Percentiles rank a stretch among this genome's conserved stretches.
phyloP scores from a whole-genome alignment of 2,888 invertebrate species.

The Auanema freiburgensis region DNA sequence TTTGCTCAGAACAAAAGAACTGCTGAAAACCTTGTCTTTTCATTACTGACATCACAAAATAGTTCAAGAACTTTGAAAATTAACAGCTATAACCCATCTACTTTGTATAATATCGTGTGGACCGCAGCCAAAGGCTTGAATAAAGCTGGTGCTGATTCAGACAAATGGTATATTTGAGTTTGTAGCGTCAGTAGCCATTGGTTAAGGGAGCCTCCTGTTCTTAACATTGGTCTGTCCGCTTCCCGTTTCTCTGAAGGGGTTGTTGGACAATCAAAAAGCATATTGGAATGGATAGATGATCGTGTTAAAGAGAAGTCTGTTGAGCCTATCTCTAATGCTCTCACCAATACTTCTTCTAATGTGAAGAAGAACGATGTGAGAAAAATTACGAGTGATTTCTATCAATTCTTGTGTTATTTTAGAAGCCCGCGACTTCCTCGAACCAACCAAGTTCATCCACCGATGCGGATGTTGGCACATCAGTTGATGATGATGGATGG shows the following conservation, averaged over 20 bases:
- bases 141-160: constrained; percentile 12
- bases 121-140: constrained; percentile 21
- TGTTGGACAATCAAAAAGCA: constrained; percentile 21
- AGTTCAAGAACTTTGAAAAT: constrained; percentile 36
- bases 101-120: constrained; percentile 27
- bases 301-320: constrained; percentile 10
- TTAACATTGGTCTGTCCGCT: constrained; percentile 33
- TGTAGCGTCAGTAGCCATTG: neutral
- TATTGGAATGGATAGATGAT: constrained; percentile 17
- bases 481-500: constrained; percentile 19
- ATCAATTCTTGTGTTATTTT: neutral
- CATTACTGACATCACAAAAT: constrained; percentile 17
- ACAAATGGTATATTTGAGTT: constrained; percentile 12
- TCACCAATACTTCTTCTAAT: neutral
- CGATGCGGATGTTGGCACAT: neutral
- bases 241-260: constrained; percentile 34
- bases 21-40: constrained; percentile 33
- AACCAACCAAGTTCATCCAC: neutral
- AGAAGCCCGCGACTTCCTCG: neutral
- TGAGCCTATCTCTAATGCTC: neutral
- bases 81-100: constrained; percentile 26
- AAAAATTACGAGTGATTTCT: neutral
- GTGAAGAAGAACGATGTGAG: too few species aligned
- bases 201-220: constrained; percentile 34
- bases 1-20: constrained; percentile 27